phyloP scores from a whole-genome alignment of 2,113 vertebrate genomes.

The Prunella fulvescens region DNA sequence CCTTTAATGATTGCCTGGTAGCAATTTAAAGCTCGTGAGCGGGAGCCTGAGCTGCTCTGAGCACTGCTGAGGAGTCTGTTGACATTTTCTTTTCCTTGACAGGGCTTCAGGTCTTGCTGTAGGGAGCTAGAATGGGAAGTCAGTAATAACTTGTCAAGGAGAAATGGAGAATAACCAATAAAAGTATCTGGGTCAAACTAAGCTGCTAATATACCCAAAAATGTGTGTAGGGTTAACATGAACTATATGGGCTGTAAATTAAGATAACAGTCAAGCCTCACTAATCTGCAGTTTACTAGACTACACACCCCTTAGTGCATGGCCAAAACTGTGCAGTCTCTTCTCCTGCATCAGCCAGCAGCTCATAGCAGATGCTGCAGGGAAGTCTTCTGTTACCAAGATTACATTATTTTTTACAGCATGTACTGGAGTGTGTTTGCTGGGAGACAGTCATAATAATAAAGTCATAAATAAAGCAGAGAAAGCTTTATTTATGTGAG shows the following conservation, averaged over 20 bases:
- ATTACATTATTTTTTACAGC: not conserved
- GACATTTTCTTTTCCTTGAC: constrained; percentile 37
- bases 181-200: constrained; percentile 16
- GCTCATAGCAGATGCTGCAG: not conserved
- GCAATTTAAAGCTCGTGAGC: not conserved
- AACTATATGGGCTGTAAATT: constrained; percentile 22
- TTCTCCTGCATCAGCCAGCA: not conserved
- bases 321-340: not conserved
- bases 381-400: not conserved
- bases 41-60: not conserved
- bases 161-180: constrained; percentile 1
- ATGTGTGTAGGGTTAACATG: constrained; percentile 9
- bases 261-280: constrained; percentile 16
- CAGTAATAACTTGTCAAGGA: constrained; percentile 56
- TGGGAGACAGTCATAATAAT: not conserved
- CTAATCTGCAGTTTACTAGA: constrained; percentile 26
- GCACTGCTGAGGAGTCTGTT: constrained; percentile 16
- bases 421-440: not conserved
- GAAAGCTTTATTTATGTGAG: not conserved
- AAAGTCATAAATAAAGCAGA: not conserved
- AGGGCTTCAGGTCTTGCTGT: constrained; percentile 50
- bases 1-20: not conserved
- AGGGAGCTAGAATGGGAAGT: constrained; percentile 44
- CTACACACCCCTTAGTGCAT: not conserved
- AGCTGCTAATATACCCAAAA: constrained; percentile 46